Conservation (phyloP, 2,888 invertebrate genomes). For the Drosophila diplacantha region DNA sequence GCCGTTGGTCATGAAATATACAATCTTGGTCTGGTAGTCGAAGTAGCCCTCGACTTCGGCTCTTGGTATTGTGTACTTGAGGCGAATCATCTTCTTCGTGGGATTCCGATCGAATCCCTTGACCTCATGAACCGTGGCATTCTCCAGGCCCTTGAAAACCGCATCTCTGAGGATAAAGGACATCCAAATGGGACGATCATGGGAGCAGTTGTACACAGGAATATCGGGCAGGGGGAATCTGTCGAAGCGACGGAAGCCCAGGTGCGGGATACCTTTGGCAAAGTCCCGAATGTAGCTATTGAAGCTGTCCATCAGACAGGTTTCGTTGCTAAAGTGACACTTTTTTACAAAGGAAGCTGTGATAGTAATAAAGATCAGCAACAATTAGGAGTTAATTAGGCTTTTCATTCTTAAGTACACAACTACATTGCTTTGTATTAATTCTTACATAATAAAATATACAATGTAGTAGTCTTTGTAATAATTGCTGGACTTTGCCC, state of each 20-base stretch:
- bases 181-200: slow-evolving; percentile 11
- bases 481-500: background rate
- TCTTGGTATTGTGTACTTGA: slow-evolving; percentile 24
- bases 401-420: no score
- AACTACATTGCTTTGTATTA: no score
- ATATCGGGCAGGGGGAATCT: slow-evolving; percentile 15
- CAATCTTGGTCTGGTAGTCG: slow-evolving; percentile 23
- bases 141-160: slow-evolving; percentile 28
- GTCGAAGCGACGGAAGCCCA: slow-evolving; percentile 22
- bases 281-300: slow-evolving; percentile 33
- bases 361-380: no score
- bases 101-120: slow-evolving; percentile 40
- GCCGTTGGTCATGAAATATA: slow-evolving; percentile 17
- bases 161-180: slow-evolving; percentile 18
- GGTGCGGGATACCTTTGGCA: slow-evolving; percentile 24
- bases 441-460: no score
- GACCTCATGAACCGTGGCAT: slow-evolving; percentile 28
- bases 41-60: slow-evolving; percentile 11
- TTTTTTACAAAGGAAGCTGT: slow-evolving; percentile 35
- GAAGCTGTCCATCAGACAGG: slow-evolving; percentile 34
- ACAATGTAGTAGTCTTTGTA: no score
- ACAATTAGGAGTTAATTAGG: no score
- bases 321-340: slow-evolving; percentile 36
- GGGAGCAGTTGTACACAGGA: slow-evolving; percentile 4
- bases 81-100: slow-evolving; percentile 19